Evolutionary conservation across 2,888 invertebrate species (phyloP), one percentile per base, ranked within the genome.

Genomic region (Pseudolycoriella hygida): DNA sequence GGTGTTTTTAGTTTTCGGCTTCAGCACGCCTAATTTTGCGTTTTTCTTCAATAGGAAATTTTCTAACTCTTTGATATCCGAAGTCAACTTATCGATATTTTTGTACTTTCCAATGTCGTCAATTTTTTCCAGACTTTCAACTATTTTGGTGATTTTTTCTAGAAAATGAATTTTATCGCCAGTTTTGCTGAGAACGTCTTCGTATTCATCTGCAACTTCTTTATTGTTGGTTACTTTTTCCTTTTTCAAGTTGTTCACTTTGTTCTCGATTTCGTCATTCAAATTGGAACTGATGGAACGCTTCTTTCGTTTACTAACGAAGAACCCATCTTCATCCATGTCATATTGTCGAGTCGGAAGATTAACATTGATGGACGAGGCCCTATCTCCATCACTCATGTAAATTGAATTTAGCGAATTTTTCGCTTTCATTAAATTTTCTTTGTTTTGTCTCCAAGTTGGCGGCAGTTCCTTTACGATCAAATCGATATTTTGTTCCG

Each of bases 391-490:
- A 12, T 40, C 40, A 11, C 40, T 18, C 43, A 48, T 43, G 40
- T 48, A 48, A 39, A 48, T 47, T 17, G 41, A 39, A 25, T 44
- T 32, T 17, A 50, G 31, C n/a, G 45, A 30, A n/a, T 46, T 14
- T 14, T 45, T 44, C 1, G 49, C 42, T 30, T 44, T 42, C 37
- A 37, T 32, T 18, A 50, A 25, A 42, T 47, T 42, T n/a, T 46
- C 37, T 8, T 42, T 31, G 42, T 50, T 50, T 31, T 46, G 43
- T 20, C 49, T 43, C 15, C 40, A 39, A 6, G 48, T 50, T 17
- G 50, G 50, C 19, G 47, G 46, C 8, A 51, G 32, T 40, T 51
- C 50, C 25, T 44, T 44, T 4, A 43, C 37, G 2, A 50, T 43
- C 20, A 32, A 49, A 34, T 34, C 34, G 5, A 34, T 34, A 12